phyloP scores from a whole-genome alignment of 2,113 vertebrate genomes.

The Alectura lathami region DNA sequence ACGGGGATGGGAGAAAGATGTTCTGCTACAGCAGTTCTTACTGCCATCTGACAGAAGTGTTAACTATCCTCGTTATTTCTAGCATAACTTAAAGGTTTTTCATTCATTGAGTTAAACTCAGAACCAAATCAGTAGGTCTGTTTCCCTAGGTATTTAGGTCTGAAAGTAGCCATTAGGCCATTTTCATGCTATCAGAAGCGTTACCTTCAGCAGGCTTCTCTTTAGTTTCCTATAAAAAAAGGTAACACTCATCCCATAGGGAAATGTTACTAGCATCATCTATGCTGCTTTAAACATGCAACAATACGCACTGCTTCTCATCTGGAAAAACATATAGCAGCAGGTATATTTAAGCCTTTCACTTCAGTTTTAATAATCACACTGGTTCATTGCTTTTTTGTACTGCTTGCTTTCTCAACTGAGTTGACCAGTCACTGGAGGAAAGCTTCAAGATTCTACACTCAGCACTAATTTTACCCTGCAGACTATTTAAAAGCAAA shows the following conservation, averaged over 20 bases:
- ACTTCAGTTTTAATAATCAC: not conserved
- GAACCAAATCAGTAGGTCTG: not conserved
- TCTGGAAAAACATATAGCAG: not conserved
- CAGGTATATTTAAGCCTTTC: not conserved
- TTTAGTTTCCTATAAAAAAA: not conserved
- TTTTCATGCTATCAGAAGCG: not conserved
- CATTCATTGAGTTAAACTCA: not conserved
- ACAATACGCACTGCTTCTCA: not conserved
- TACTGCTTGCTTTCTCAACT: not conserved
- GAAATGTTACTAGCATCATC: not conserved
- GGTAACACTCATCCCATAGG: not conserved
- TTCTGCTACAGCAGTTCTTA: not conserved
- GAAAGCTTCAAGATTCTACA: not conserved
- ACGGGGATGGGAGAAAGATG: not conserved
- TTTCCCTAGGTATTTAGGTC: not conserved
- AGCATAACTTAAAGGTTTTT: not conserved
- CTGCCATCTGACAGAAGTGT: not conserved
- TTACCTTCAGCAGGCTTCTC: not conserved
- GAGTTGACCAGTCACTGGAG: not conserved
- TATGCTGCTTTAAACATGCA: not conserved
- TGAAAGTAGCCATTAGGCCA: not conserved
- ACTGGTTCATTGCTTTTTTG: not conserved
- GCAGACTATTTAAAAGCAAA: not conserved
- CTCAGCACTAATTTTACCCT: not conserved
- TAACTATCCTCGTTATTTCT: not conserved